These are phyloP conservation scores for Potorous gilbertii DNA, from an alignment of 2,797 vertebrate species.

Conservation along the genomic window DNA sequence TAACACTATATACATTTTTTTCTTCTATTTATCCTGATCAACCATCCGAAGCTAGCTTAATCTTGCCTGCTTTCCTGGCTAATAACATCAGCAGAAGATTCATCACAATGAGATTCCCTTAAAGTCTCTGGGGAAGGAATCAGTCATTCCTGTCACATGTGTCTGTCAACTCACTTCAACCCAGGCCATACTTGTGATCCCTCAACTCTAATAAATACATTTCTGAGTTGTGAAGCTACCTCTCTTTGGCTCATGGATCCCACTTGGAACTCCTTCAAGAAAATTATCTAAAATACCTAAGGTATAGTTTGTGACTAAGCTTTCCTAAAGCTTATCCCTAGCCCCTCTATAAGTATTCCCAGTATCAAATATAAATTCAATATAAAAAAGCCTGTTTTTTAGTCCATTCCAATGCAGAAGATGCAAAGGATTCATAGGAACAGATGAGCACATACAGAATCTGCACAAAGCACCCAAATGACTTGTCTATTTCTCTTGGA, in stretches of 20 bases:
- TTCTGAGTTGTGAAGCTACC: background rate
- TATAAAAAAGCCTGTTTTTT: background rate
- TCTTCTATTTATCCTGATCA: background rate
- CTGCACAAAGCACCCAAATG: background rate
- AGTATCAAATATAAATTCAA: background rate
- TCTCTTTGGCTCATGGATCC: background rate
- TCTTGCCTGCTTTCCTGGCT: background rate
- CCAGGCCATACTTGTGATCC: background rate
- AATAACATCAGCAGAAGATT: background rate
- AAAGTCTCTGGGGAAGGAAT: background rate
- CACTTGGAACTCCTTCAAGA: background rate
- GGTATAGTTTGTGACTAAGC: background rate
- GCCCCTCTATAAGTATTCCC: background rate
- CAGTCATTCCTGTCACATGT: background rate
- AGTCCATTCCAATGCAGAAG: background rate
- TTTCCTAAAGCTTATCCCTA: background rate
- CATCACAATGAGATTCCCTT: background rate
- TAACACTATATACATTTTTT: background rate
- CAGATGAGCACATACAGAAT: background rate
- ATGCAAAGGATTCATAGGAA: background rate
- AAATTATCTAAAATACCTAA: background rate
- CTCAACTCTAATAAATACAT: background rate
- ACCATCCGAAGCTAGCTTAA: background rate
- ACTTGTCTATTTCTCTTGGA: background rate
- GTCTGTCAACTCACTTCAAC: background rate